A percentile compares a stretch with the other conserved stretches of the same genome.
Conservation (phyloP, 2,113 vertebrate genomes). For the Sisor rabdophorus region DNA sequence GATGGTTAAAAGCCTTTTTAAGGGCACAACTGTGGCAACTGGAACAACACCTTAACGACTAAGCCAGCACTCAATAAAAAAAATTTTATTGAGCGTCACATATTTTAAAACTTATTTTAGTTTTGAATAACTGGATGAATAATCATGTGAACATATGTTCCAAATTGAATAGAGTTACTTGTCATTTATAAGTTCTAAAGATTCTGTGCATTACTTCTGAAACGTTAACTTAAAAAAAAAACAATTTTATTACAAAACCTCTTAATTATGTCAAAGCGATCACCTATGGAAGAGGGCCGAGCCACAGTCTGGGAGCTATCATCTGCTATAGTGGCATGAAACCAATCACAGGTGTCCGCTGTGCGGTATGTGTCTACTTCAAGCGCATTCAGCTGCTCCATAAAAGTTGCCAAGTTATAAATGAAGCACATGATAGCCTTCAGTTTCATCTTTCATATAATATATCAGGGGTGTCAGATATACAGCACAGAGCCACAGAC, state of each 20-base stretch:
- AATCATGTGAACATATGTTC: too few species aligned
- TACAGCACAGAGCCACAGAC: background rate
- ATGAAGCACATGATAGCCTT: background rate
- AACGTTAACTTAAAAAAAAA: background rate
- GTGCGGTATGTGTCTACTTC: background rate
- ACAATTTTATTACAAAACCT: background rate
- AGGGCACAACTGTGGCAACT: too few species aligned
- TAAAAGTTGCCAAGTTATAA: background rate
- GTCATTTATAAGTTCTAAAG: background rate
- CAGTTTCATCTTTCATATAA: background rate
- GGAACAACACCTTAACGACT: too few species aligned
- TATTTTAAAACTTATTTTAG: too few species aligned
- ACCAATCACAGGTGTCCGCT: background rate
- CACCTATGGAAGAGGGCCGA: background rate
- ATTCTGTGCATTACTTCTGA: background rate
- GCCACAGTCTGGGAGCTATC: background rate
- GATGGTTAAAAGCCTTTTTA: background rate
- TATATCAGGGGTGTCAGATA: background rate
- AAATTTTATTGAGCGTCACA: too few species aligned
- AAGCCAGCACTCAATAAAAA: too few species aligned
- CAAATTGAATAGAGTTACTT: too few species aligned
- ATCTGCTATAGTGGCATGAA: background rate
- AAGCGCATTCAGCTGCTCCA: background rate
- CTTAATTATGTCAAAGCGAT: too few species aligned
- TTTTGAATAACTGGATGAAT: too few species aligned